Percentiles rank a stretch among this genome's conserved stretches.
phyloP scores from a whole-genome alignment of 1,140 invertebrate genomes.

The Leptinotarsa texana region DNA sequence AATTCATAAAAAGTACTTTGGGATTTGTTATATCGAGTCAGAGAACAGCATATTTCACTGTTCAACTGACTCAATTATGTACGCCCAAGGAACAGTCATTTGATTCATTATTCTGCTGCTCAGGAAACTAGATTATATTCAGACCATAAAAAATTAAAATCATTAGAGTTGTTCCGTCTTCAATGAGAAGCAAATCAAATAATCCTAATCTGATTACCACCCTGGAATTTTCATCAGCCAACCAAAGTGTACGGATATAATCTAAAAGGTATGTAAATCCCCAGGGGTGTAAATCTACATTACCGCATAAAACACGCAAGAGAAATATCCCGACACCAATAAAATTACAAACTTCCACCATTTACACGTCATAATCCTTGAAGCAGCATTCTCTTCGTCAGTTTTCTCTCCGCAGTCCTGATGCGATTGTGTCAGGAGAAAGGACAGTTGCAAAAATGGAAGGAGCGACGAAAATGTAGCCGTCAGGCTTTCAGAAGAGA shows the following conservation, averaged over 20 bases:
- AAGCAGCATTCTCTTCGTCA: neutral
- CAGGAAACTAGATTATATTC: no score
- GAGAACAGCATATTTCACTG: no score
- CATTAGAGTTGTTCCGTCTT: no score
- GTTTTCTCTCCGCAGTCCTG: slow-evolving; percentile 1
- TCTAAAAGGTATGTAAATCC: neutral
- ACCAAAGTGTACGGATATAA: neutral
- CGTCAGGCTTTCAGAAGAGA: slow-evolving; percentile 3
- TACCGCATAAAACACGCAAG: neutral
- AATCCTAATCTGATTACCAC: no score
- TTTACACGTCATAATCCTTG: neutral
- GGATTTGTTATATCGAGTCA: no score
- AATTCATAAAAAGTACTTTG: no score
- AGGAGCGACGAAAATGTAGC: neutral
- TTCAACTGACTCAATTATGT: no score
- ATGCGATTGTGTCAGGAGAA: slow-evolving; percentile 5
- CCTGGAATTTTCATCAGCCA: neutral
- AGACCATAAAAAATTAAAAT: no score
- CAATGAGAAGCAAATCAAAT: no score
- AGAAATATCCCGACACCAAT: neutral
- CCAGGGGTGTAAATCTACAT: neutral
- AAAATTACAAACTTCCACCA: slow-evolving; percentile 3
- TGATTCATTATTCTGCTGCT: no score
- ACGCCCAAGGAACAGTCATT: no score
- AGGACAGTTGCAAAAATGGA: neutral